A percentile compares a stretch with the other conserved stretches of the same genome.
Evolutionary conservation across 64 coral and sea anemone genomes (phyloP).

Genomic region (Platygyra sinensis): DNA sequence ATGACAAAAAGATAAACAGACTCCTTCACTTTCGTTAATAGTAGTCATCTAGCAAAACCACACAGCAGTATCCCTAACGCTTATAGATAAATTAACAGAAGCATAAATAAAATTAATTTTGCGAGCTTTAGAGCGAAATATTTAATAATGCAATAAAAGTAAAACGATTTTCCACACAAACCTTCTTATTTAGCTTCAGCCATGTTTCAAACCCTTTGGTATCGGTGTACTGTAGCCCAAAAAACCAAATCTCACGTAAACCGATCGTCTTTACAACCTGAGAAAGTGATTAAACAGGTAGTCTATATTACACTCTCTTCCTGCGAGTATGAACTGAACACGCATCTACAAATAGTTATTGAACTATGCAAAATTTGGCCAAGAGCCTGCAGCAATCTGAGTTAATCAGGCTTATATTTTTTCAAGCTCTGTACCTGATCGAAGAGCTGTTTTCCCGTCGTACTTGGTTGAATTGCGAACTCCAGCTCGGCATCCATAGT

Average conservation of each 20-base stretch:
- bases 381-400: background rate
- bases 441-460: slow-evolving; percentile 97
- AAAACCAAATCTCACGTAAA: slow-evolving; percentile 95
- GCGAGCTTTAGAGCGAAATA: background rate
- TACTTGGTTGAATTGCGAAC: slow-evolving; percentile 95
- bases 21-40: background rate
- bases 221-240: slow-evolving; percentile 85
- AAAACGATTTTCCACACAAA: background rate
- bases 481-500: slow-evolving; percentile 95
- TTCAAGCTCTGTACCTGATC: slow-evolving; percentile 75
- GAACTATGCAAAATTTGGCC: background rate
- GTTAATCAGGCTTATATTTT: background rate
- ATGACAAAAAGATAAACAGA: background rate
- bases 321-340: background rate
- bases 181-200: slow-evolving; percentile 97
- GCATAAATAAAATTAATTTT: background rate
- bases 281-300: background rate
- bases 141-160: background rate
- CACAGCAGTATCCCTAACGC: background rate
- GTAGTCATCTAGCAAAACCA: background rate
- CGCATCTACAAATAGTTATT: slow-evolving; percentile 1
- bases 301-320: background rate
- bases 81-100: background rate
- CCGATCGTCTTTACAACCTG: slow-evolving; percentile 98
- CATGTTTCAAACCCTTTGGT: slow-evolving; percentile 78